phyloP scores from a whole-genome alignment of 2,888 invertebrate genomes.

The Aporophyla nigra region DNA sequence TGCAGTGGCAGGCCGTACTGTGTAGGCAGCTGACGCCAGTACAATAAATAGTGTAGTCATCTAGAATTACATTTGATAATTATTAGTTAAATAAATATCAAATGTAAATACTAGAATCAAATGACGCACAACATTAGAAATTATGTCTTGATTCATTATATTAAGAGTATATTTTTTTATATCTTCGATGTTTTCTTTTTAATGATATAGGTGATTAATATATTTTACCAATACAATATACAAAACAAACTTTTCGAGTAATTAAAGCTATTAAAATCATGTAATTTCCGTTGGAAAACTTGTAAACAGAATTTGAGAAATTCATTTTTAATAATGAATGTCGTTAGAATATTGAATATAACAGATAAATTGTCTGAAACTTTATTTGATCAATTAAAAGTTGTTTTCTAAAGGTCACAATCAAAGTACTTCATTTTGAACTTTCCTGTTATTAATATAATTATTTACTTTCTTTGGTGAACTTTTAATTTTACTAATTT shows the following conservation, averaged over 20 bases:
- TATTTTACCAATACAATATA: not conserved
- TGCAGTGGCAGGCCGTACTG: not conserved
- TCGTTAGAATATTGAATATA: conserved; percentile 42
- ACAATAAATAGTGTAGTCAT: not conserved
- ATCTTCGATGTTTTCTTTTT: not conserved
- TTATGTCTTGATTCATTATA: not conserved
- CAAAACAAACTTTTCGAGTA: conserved; percentile 19
- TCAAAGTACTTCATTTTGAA: conserved; percentile 29
- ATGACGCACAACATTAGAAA: not conserved
- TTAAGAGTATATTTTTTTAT: too few species aligned
- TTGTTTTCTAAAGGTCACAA: conserved; percentile 41
- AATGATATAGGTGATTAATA: not conserved
- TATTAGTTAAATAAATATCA: not conserved
- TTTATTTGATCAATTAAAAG: conserved; percentile 60
- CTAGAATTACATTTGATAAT: too few species aligned
- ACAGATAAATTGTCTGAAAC: conserved; percentile 32
- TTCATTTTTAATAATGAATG: conserved; percentile 46
- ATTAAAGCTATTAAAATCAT: conserved; percentile 38
- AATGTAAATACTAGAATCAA: not conserved
- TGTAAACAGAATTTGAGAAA: conserved; percentile 32
- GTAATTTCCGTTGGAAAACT: conserved; percentile 34
- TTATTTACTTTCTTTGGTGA: conserved; percentile 47
- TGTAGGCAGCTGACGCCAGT: not conserved
- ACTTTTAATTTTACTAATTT: conserved; percentile 25
- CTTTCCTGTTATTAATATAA: conserved; percentile 21